Conservation (phyloP, 2,888 invertebrate species). For the Morpho helenor region DNA sequence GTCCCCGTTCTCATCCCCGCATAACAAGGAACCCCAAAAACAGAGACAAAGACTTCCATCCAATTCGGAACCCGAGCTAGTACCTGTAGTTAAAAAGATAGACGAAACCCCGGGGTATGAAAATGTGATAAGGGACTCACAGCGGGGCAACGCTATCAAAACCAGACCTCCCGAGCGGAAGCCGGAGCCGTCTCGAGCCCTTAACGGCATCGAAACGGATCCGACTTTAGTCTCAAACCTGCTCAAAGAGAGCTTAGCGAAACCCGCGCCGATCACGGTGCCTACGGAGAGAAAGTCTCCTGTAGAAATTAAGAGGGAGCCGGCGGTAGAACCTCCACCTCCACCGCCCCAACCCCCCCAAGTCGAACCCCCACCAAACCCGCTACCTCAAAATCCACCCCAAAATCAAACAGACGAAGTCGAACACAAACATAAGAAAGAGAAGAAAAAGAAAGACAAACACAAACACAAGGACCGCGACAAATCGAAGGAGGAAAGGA, state of each 20-base stretch:
- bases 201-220: constrained; percentile 86
- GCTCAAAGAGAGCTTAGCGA: constrained; percentile 81
- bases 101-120: constrained; percentile 82
- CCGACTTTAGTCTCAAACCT: constrained; percentile 85
- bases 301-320: constrained; percentile 49
- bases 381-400: constrained; percentile 32
- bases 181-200: constrained; percentile 47
- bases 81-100: constrained; percentile 81
- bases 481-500: constrained; percentile 84
- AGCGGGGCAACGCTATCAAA: constrained; percentile 52
- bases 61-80: constrained; percentile 79
- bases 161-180: constrained; percentile 64
- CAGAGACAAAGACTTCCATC: constrained; percentile 62
- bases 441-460: constrained; percentile 89
- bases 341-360: constrained; percentile 23
- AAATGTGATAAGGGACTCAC: constrained; percentile 78
- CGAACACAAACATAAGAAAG: constrained; percentile 72
- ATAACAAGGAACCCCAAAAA: constrained; percentile 45
- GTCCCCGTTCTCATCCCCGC: constrained; percentile 75
- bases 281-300: constrained; percentile 60
- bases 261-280: constrained; percentile 65
- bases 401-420: constrained; percentile 38
- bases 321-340: constrained; percentile 38
- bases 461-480: constrained; percentile 89
- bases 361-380: constrained; percentile 28